Evolutionary conservation across 2,797 vertebrate genomes (phyloP), one percentile per base, ranked within the genome.

Genomic region (Channa striata): DNA sequence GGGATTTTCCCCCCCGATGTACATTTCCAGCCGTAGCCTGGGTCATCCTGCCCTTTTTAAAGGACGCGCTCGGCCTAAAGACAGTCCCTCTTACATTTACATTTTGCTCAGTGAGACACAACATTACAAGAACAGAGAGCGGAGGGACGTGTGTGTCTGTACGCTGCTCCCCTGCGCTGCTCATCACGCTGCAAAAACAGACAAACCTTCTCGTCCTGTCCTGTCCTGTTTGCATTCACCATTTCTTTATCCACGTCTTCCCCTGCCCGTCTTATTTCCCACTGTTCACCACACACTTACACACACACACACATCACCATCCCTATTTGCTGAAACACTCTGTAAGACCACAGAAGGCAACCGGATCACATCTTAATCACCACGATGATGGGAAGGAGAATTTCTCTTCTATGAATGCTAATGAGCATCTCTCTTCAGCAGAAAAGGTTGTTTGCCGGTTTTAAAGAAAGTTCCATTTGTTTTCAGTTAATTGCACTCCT

Each of bases 351-450:
- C 56, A 34, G 56, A 25, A 75, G 72, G 69, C 58, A 60, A 75
- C 57, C 60, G 3, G 79, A 88, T 81, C 65, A 76, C 77, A 82
- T 85, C 74, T 64, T 82, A 82, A 87, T 86, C 68, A 74, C 40
- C 44, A 33, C 6, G 0, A 66, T 71, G 76, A 81, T 72, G 63
- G 20, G 64, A 68, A 65, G 74, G 56, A 74, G 68, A 64, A 46
- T 61, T 72, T 67, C 49, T 71, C 23, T 12, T 65, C 72, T 34
- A 0, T 69, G 78, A 69, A 86, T 77, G 37, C 33, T 64, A 56
- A 85, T 81, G 51, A 82, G 64, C 9, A 37, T 64, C 65, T 4
- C 17, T 10, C 17, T 40, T 48, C 51, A 12, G 37, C 39, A 61
- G 60, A 36, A 66, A 83, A 81, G 66, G 39, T 77, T 81, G 61